Evolutionary conservation across 2,113 vertebrate species (phyloP).

Genomic region (Syrmaticus mikado): DNA sequence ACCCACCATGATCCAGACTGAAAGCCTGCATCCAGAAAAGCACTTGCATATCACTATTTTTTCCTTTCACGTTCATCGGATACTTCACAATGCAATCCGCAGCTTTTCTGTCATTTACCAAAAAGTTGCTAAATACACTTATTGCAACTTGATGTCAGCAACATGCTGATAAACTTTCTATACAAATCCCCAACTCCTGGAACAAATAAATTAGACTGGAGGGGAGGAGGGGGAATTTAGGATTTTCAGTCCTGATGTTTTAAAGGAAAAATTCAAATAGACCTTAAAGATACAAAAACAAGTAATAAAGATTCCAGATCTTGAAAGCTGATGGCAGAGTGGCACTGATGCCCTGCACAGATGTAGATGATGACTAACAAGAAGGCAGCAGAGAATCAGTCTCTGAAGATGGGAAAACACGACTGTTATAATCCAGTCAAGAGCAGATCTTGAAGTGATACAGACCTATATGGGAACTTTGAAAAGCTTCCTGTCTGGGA

Average conservation of each 20-base stretch:
- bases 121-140: not conserved
- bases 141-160: not conserved
- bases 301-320: not conserved
- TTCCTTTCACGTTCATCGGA: not conserved
- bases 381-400: not conserved
- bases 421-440: not conserved
- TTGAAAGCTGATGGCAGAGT: not conserved
- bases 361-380: not conserved
- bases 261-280: not conserved
- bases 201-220: not conserved
- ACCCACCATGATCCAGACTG: not conserved
- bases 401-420: not conserved
- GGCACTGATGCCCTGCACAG: not conserved
- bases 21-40: not conserved
- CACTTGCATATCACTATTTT: not conserved
- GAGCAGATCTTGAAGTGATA: not conserved
- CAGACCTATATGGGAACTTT: not conserved
- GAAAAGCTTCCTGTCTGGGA: not conserved
- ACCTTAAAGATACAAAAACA: not conserved
- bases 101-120: not conserved
- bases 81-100: not conserved
- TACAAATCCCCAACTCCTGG: not conserved
- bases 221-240: not conserved
- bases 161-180: not conserved
- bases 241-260: not conserved